Conservation (phyloP, 1,140 invertebrate genomes). For the Nephotettix cincticeps region DNA sequence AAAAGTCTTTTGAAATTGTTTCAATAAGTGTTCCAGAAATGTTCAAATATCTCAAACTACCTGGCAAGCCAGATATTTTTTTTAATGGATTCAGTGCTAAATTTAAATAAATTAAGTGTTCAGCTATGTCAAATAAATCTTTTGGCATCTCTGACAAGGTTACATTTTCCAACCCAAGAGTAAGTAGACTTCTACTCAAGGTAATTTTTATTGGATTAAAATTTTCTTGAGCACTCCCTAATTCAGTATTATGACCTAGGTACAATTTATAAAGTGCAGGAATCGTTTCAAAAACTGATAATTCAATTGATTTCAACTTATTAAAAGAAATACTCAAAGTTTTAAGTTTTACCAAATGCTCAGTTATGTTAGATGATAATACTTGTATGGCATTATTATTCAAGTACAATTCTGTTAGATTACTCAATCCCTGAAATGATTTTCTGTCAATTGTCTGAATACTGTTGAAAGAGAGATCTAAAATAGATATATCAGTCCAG, state of each 20-base stretch:
- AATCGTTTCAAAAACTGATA: background rate
- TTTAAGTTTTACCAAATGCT: background rate
- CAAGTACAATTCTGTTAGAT: background rate
- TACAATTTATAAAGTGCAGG: background rate
- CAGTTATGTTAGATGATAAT: background rate
- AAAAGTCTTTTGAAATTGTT: background rate
- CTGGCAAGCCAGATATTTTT: background rate
- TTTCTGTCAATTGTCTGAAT: background rate
- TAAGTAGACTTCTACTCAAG: background rate
- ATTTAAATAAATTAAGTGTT: background rate
- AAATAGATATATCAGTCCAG: background rate
- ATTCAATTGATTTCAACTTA: background rate
- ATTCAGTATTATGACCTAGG: background rate
- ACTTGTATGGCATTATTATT: background rate
- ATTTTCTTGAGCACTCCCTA: background rate
- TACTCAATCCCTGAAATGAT: background rate
- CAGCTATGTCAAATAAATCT: background rate
- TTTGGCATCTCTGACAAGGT: background rate
- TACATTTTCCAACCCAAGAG: background rate
- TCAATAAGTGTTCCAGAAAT: background rate
- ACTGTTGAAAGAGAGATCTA: constrained; percentile 6
- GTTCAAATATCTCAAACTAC: background rate
- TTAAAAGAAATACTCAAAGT: background rate
- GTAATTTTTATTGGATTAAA: background rate
- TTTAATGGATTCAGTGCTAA: background rate